phyloP scores from a whole-genome alignment of 2,888 invertebrate species.

The Tribolium freemani region DNA sequence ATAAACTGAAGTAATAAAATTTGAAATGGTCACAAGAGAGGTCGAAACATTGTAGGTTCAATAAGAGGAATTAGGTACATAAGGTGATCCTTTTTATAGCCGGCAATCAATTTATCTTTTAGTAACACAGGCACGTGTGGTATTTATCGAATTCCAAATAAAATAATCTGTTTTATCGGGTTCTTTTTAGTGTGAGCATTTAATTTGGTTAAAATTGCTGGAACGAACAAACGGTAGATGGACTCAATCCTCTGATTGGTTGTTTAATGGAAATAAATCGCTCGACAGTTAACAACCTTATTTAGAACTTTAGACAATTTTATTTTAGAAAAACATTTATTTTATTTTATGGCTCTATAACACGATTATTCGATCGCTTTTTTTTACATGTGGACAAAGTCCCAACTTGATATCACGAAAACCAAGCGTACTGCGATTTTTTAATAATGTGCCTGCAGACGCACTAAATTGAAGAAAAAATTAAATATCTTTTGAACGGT shows the following conservation, averaged over 20 bases:
- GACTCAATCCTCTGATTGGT: neutral
- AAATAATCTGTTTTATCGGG: neutral
- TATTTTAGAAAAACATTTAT: neutral
- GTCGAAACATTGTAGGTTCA: too few relatives aligned
- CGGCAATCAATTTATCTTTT: neutral
- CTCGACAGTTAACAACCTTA: neutral
- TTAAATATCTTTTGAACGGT: too few relatives aligned
- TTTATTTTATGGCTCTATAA: neutral
- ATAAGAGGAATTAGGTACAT: neutral
- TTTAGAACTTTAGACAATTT: too few relatives aligned
- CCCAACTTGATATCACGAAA: too few relatives aligned
- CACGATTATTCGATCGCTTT: too few relatives aligned
- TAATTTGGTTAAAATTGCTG: neutral
- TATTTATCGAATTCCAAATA: neutral
- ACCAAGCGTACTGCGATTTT: too few relatives aligned
- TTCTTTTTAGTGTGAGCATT: neutral
- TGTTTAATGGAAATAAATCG: neutral
- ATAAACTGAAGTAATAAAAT: too few relatives aligned
- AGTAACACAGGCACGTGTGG: neutral
- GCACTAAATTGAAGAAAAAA: too few relatives aligned
- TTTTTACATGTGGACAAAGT: too few relatives aligned
- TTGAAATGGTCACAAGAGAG: too few relatives aligned
- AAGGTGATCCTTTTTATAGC: neutral
- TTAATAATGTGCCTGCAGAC: too few relatives aligned
- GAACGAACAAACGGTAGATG: neutral